phyloP scores from a whole-genome alignment of 2,797 vertebrate species.

The Zalophus californianus region DNA sequence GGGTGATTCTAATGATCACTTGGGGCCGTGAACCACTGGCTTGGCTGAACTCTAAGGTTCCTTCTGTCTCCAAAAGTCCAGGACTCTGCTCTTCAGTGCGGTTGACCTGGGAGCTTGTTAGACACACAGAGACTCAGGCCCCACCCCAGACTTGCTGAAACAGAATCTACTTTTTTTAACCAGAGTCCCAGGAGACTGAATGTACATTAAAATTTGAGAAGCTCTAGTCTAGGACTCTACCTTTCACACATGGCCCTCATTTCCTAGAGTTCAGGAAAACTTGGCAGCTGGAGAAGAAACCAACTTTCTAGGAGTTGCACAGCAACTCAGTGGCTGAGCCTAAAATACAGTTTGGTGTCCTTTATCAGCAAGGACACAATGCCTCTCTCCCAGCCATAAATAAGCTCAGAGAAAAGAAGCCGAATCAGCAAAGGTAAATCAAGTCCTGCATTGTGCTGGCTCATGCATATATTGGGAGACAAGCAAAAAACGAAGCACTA shows the following conservation, averaged over 20 bases:
- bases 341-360: conserved; percentile 11
- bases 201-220: background rate
- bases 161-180: background rate
- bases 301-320: background rate
- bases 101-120: background rate
- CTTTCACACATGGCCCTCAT: background rate
- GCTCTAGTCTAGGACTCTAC: background rate
- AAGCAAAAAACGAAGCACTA: conserved; percentile 51
- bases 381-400: conserved; percentile 69
- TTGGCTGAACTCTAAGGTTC: background rate
- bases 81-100: background rate
- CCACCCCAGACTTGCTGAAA: background rate
- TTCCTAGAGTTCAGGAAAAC: conserved; percentile 4
- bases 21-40: background rate
- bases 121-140: background rate
- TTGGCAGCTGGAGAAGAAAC: background rate
- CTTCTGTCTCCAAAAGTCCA: background rate
- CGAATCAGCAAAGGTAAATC: conserved; percentile 81
- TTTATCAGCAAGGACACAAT: conserved; percentile 72
- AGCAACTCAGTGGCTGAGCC: background rate
- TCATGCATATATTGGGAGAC: conserved; percentile 46
- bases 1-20: background rate
- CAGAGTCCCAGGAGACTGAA: background rate
- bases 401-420: conserved; percentile 70
- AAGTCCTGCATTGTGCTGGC: conserved; percentile 67